phyloP scores from a whole-genome alignment of 2,888 invertebrate species.

The Poecilus cupreus region DNA sequence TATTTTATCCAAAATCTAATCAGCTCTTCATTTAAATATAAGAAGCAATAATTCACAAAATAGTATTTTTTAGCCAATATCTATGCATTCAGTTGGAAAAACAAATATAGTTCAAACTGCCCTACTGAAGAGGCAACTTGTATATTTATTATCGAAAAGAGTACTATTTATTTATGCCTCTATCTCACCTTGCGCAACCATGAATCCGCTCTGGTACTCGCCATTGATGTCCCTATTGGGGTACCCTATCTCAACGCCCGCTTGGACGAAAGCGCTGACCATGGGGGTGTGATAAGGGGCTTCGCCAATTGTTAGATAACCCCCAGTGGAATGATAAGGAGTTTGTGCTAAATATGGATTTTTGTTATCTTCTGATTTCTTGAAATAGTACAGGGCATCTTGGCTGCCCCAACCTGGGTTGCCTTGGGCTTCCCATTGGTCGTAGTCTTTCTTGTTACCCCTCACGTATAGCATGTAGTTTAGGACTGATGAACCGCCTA shows the following conservation, averaged over 20 bases:
- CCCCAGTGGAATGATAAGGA: constrained; percentile 86
- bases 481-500: constrained; percentile 91
- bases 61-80: too few species aligned
- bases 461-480: constrained; percentile 95
- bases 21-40: too few species aligned
- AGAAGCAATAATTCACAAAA: too few species aligned
- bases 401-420: constrained; percentile 92
- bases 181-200: constrained; percentile 85
- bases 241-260: constrained; percentile 89
- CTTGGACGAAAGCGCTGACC: constrained; percentile 87
- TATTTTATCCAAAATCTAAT: too few species aligned
- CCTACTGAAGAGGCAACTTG: too few species aligned
- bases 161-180: not conserved
- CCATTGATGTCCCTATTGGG: constrained; percentile 91
- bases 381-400: constrained; percentile 88
- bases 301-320: constrained; percentile 89
- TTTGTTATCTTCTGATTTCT: constrained; percentile 93
- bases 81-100: too few species aligned
- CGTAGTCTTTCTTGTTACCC: constrained; percentile 93
- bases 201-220: constrained; percentile 89
- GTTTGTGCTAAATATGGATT: constrained; percentile 89
- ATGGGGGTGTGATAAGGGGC: constrained; percentile 91
- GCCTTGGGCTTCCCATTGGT: constrained; percentile 90
- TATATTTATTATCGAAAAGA: not conserved
- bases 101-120: too few species aligned